Evolutionary conservation across 2,888 invertebrate species (phyloP).

Genomic region (Atethmia centrago): DNA sequence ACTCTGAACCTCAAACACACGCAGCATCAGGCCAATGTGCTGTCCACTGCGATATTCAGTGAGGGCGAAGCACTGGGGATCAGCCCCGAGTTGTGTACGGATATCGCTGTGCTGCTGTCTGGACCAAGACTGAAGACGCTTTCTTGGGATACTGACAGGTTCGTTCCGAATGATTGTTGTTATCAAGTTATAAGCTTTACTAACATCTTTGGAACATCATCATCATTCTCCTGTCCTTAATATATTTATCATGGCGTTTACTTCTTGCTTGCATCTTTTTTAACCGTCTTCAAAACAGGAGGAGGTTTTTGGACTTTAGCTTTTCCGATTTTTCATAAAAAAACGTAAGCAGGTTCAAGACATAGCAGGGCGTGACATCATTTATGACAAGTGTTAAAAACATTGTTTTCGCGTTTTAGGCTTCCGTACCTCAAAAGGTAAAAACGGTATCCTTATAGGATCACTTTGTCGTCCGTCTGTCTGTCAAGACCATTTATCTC

Average conservation of each 20-base stretch:
- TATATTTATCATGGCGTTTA: too few species aligned
- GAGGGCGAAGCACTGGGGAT: conserved; percentile 93
- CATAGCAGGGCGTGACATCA: neutral
- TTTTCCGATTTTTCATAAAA: neutral
- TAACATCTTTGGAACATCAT: neutral
- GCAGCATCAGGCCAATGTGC: conserved; percentile 88
- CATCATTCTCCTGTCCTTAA: too few species aligned
- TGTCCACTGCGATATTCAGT: conserved; percentile 89
- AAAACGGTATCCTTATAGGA: too few species aligned
- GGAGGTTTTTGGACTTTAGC: too few species aligned
- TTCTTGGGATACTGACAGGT: conserved; percentile 92
- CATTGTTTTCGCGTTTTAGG: too few species aligned
- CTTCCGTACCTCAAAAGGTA: too few species aligned
- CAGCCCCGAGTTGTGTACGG: conserved; percentile 92
- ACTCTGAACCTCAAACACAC: conserved; percentile 84
- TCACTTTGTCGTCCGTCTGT: too few species aligned
- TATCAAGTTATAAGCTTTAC: neutral
- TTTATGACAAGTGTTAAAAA: neutral
- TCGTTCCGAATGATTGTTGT: conserved; percentile 7
- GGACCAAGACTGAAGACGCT: conserved; percentile 93
- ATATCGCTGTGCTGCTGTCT: conserved; percentile 93
- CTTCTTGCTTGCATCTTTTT: neutral
- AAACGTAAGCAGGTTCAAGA: neutral
- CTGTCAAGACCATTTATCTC: too few species aligned
- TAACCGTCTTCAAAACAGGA: neutral